Evolutionary conservation across 2,888 invertebrate genomes (phyloP).

Genomic region (Athalia rosae): DNA sequence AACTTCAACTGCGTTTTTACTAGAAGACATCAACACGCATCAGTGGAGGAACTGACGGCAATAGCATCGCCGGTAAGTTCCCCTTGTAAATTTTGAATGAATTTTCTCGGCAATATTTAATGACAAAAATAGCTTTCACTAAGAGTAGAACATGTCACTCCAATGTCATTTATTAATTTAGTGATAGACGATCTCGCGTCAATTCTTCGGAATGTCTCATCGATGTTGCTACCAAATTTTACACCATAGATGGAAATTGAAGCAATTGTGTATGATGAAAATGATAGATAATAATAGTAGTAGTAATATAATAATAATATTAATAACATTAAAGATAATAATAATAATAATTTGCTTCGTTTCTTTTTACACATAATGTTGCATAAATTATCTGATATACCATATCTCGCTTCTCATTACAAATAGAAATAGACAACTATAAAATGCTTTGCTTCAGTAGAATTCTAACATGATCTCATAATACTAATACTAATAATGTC

Average conservation of each 20-base stretch:
- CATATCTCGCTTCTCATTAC: conserved; percentile 50
- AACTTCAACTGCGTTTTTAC: not conserved
- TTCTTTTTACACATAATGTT: conserved; percentile 32
- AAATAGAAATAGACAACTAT: conserved; percentile 63
- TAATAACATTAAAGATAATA: not conserved
- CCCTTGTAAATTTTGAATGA: too few relatives aligned
- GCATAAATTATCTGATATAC: conserved; percentile 42
- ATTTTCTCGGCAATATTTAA: too few relatives aligned
- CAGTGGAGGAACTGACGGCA: too few relatives aligned
- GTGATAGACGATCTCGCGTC: not conserved
- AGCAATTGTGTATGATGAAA: not conserved
- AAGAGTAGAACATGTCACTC: not conserved
- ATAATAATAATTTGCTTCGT: conserved; percentile 35
- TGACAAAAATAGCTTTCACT: too few relatives aligned
- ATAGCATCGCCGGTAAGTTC: too few relatives aligned
- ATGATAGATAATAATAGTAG: not conserved
- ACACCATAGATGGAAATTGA: not conserved
- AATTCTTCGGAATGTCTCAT: conserved; percentile 27
- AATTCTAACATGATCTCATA: conserved; percentile 64
- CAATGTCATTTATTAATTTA: not conserved
- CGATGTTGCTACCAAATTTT: conserved; percentile 16
- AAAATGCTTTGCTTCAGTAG: conserved; percentile 63
- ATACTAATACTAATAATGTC: conserved; percentile 53
- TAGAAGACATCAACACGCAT: not conserved
- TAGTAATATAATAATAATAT: not conserved